These are phyloP conservation scores for Sebastes taczanowskii DNA, from an alignment of 2,797 vertebrate species.

Conservation along the genomic window DNA sequence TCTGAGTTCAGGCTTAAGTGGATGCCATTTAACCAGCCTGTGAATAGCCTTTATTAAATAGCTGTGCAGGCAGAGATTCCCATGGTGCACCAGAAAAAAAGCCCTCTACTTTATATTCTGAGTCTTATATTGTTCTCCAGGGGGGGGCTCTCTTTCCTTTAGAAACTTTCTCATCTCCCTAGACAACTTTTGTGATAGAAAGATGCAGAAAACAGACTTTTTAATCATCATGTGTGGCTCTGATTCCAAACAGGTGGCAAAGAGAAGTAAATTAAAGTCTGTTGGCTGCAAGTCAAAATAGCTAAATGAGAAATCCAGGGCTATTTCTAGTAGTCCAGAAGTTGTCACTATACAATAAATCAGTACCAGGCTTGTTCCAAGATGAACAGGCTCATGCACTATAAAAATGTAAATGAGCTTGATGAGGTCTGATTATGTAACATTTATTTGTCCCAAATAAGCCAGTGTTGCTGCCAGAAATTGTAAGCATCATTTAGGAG, in stretches of 20 bases:
- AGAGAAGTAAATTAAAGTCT: background rate
- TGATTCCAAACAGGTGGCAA: background rate
- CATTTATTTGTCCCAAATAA: background rate
- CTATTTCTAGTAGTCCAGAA: background rate
- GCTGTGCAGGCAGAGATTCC: background rate
- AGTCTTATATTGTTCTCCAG: background rate
- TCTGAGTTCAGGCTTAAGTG: background rate
- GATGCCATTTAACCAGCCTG: background rate
- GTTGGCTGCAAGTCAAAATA: background rate
- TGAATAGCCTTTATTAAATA: background rate
- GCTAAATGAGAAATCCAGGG: background rate
- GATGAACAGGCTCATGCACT: background rate
- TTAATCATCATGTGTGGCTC: background rate
- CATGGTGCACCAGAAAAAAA: conserved; percentile 1
- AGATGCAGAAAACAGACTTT: background rate
- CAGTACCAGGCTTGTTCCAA: background rate
- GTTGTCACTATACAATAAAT: background rate
- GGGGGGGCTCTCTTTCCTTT: background rate
- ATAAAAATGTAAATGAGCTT: background rate
- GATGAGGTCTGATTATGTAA: background rate
- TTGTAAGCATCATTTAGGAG: background rate
- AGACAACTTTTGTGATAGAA: conserved; percentile 11
- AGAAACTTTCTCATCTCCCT: background rate
- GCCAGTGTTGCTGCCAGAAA: background rate
- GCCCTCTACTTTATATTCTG: background rate